Conservation (phyloP, 2,113 vertebrate species). For the Peromyscus californicus region DNA sequence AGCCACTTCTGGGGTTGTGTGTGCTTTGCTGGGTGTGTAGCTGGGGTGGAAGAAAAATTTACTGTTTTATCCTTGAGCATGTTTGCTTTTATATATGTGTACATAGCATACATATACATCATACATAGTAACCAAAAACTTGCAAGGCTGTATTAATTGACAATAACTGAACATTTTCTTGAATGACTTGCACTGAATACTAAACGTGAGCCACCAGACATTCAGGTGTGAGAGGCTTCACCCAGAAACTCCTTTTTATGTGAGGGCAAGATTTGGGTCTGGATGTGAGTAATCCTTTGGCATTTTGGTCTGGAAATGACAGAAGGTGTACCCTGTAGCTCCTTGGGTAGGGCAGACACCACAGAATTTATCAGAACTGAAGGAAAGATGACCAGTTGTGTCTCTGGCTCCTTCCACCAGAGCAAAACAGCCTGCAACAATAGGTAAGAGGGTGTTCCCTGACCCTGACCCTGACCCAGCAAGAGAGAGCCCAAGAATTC, state of each 20-base stretch:
- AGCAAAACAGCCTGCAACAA: neutral
- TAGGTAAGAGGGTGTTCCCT: neutral
- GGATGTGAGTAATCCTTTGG: neutral
- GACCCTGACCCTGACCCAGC: neutral
- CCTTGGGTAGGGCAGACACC: neutral
- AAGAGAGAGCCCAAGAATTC: neutral
- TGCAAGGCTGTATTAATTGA: constrained; percentile 9
- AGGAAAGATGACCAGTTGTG: neutral
- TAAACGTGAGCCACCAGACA: neutral
- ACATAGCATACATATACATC: neutral
- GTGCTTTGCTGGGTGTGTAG: neutral
- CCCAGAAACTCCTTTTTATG: neutral
- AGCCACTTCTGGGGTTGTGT: neutral
- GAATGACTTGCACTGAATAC: constrained; percentile 51
- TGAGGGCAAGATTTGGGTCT: neutral
- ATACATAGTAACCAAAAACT: neutral
- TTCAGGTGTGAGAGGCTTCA: neutral
- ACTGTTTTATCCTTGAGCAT: neutral
- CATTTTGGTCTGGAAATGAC: neutral
- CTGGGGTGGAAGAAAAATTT: neutral
- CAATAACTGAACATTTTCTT: constrained; percentile 2
- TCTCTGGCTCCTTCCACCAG: neutral
- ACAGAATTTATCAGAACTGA: neutral
- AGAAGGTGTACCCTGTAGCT: neutral
- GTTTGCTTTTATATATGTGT: neutral